These are phyloP conservation scores for Notolepis coatsorum DNA, from an alignment of 2,797 vertebrate species.

Conservation along the genomic window DNA sequence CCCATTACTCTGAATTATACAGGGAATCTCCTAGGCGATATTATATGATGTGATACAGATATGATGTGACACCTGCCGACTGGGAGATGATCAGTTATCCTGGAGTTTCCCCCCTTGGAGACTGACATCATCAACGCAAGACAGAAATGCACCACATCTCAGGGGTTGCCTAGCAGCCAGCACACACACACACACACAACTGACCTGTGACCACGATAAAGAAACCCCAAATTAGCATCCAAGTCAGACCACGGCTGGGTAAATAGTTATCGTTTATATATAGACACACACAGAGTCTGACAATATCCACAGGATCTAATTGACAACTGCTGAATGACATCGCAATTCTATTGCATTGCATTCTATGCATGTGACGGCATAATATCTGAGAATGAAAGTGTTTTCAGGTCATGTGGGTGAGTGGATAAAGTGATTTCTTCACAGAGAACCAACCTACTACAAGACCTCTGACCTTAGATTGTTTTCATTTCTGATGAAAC, in stretches of 20 bases:
- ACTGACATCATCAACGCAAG: slow-evolving; percentile 18
- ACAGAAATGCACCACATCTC: slow-evolving; percentile 26
- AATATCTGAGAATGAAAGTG: too few species aligned
- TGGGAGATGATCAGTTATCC: slow-evolving; percentile 14
- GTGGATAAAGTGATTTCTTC: too few species aligned
- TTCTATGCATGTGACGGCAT: too few species aligned
- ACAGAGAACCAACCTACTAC: too few species aligned
- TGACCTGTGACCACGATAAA: slow-evolving; percentile 42
- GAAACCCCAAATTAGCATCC: slow-evolving; percentile 61
- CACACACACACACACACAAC: slow-evolving; percentile 39
- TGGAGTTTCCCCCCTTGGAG: slow-evolving; percentile 46
- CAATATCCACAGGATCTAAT: slow-evolving; percentile 44
- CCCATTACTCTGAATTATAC: neutral
- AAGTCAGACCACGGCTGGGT: slow-evolving; percentile 19
- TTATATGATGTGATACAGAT: slow-evolving; percentile 17
- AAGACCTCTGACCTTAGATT: too few species aligned
- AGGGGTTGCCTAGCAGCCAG: slow-evolving; percentile 35
- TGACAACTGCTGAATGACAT: slow-evolving; percentile 17
- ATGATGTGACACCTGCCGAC: slow-evolving; percentile 30
- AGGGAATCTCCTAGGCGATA: neutral
- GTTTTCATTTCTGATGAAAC: too few species aligned
- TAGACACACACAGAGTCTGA: slow-evolving; percentile 21
- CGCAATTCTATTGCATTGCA: slow-evolving; percentile 13
- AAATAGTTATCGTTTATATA: slow-evolving; percentile 44
- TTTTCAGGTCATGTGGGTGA: too few species aligned